A percentile compares a stretch with the other conserved stretches of the same genome.
Evolutionary conservation across 2,888 invertebrate genomes (phyloP).

Genomic region (Odontothrips loti): DNA sequence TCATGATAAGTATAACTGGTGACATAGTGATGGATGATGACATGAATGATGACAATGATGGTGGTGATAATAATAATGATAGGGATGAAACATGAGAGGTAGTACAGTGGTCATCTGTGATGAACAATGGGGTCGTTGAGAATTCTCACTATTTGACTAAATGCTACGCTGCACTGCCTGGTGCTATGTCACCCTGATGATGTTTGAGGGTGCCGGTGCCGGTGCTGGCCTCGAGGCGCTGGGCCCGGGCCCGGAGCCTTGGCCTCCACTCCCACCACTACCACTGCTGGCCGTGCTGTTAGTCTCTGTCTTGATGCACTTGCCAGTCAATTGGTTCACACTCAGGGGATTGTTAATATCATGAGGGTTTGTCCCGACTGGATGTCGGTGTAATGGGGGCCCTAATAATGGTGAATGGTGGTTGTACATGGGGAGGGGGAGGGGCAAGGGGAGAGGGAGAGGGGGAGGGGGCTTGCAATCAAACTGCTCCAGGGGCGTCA

Average conservation of each 20-base stretch:
- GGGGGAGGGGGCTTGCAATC: conserved; percentile 48
- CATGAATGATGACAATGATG: background rate
- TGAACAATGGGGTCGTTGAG: conserved; percentile 14
- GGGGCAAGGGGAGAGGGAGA: conserved; percentile 44
- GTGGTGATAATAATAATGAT: background rate
- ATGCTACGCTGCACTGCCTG: conserved; percentile 41
- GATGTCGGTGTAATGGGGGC: conserved; percentile 60
- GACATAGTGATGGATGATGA: background rate
- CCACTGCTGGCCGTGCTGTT: background rate
- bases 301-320: conserved; percentile 50
- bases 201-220: conserved; percentile 46
- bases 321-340: conserved; percentile 83
- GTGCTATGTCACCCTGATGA: conserved; percentile 51
- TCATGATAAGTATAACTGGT: background rate
- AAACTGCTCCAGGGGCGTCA: conserved; percentile 48
- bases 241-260: conserved; percentile 38
- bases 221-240: conserved; percentile 37
- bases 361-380: conserved; percentile 85
- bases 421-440: conserved; percentile 51
- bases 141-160: conserved; percentile 23
- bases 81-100: conserved; percentile 9
- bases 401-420: conserved; percentile 46
- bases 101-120: conserved; percentile 22
- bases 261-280: conserved; percentile 29
- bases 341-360: conserved; percentile 89